A percentile compares a stretch with the other conserved stretches of the same genome.
phyloP scores from a whole-genome alignment of 2,113 vertebrate genomes.

The Ginglymostoma cirratum region DNA sequence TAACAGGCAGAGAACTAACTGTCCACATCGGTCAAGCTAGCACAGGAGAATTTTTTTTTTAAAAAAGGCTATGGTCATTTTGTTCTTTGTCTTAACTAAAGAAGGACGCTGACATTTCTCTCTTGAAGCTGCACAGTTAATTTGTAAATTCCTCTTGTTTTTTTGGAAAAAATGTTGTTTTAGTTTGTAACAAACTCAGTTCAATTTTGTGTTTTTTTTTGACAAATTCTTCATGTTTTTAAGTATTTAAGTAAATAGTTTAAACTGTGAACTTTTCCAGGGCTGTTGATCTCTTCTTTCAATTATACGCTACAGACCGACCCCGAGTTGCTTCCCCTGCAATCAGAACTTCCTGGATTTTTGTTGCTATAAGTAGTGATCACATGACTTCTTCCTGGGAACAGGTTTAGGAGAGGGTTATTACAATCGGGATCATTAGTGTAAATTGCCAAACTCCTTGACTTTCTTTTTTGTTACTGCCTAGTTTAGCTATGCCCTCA shows the following conservation, averaged over 20 bases:
- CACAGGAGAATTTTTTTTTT: neutral
- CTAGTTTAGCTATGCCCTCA: neutral
- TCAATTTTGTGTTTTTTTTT: neutral
- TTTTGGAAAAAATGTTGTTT: neutral
- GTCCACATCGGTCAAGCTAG: neutral
- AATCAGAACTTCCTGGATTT: too few relatives aligned
- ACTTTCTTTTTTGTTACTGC: too few relatives aligned
- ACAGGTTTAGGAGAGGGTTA: neutral
- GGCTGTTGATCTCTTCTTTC: neutral
- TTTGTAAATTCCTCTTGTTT: neutral
- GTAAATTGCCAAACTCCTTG: neutral
- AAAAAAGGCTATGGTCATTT: neutral
- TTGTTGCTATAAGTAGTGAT: too few relatives aligned
- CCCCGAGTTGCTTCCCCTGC: neutral
- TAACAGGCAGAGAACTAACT: neutral
- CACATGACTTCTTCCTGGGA: neutral
- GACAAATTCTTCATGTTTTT: neutral
- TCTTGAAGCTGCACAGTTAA: neutral
- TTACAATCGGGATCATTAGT: neutral
- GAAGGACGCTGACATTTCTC: neutral
- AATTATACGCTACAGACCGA: too few relatives aligned
- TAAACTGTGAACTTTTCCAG: neutral
- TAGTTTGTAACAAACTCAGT: constrained; percentile 29
- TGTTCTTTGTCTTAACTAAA: neutral
- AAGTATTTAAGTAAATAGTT: constrained; percentile 35